Percentiles rank a stretch among this genome's conserved stretches.
These are phyloP conservation scores for Hermetia illucens DNA, from an alignment of 1,140 invertebrate species.

Conservation along the genomic window DNA sequence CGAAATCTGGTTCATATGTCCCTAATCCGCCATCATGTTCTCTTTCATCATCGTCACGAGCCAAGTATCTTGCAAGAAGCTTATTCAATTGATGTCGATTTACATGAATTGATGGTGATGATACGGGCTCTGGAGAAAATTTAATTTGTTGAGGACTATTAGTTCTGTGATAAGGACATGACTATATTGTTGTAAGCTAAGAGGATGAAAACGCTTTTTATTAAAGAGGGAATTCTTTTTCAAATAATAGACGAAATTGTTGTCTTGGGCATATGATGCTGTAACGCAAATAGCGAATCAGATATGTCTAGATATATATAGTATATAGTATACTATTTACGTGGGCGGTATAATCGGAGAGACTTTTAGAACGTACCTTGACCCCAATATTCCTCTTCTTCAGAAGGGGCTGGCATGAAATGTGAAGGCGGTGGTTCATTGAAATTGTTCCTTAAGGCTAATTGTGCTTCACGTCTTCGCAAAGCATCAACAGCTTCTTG, in stretches of 20 bases:
- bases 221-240: too few species aligned
- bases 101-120: slow-evolving; percentile 17
- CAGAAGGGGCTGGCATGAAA: slow-evolving; percentile 8
- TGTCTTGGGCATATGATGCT: too few species aligned
- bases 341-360: not conserved
- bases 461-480: slow-evolving; percentile 19
- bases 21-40: slow-evolving; percentile 10
- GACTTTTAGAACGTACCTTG: slow-evolving; percentile 17
- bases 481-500: slow-evolving; percentile 27
- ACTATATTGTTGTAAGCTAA: too few species aligned
- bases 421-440: slow-evolving; percentile 18
- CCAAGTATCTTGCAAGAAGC: slow-evolving; percentile 26
- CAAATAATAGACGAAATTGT: too few species aligned
- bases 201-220: too few species aligned
- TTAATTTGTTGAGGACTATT: too few species aligned
- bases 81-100: slow-evolving; percentile 28
- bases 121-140: slow-evolving; percentile 3
- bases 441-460: slow-evolving; percentile 21
- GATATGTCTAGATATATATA: too few species aligned
- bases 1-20: slow-evolving; percentile 14
- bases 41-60: slow-evolving; percentile 18
- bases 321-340: slow-evolving; percentile 3
- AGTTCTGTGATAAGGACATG: too few species aligned
- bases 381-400: slow-evolving; percentile 22
- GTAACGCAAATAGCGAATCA: too few species aligned